Evolutionary conservation across 2,888 invertebrate genomes (phyloP).

Genomic region (Aelia acuminata): DNA sequence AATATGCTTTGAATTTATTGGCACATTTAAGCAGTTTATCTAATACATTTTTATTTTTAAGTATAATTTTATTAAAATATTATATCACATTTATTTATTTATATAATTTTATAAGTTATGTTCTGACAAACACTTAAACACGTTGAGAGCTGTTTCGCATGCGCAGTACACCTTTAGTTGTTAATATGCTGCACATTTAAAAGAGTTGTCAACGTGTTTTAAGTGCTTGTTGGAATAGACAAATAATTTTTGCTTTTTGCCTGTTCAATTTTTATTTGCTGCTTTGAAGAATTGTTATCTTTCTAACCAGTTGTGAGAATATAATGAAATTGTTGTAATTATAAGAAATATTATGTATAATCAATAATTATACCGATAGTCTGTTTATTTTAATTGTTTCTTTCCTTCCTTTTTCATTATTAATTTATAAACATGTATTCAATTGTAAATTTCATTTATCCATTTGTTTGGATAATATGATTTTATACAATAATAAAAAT

Average conservation of each 20-base stretch:
- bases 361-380: not conserved
- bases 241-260: not conserved
- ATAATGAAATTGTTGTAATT: not conserved
- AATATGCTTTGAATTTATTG: not conserved
- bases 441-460: not conserved
- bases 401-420: not conserved
- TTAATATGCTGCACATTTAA: no score
- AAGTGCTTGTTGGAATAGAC: not conserved
- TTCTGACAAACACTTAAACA: no score
- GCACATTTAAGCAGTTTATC: not conserved
- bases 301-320: not conserved
- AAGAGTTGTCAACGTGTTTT: no score
- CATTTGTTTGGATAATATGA: not conserved
- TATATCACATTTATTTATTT: not conserved
- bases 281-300: not conserved
- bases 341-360: not conserved
- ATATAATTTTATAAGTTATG: no score
- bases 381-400: not conserved
- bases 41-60: no score
- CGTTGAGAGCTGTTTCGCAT: no score
- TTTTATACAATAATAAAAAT: slow-evolving; percentile 14
- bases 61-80: not conserved
- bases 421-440: not conserved
- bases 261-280: not conserved
- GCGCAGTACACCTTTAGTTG: no score